phyloP scores from a whole-genome alignment of 2,797 vertebrate genomes.

The Rousettus madagascariensis region DNA sequence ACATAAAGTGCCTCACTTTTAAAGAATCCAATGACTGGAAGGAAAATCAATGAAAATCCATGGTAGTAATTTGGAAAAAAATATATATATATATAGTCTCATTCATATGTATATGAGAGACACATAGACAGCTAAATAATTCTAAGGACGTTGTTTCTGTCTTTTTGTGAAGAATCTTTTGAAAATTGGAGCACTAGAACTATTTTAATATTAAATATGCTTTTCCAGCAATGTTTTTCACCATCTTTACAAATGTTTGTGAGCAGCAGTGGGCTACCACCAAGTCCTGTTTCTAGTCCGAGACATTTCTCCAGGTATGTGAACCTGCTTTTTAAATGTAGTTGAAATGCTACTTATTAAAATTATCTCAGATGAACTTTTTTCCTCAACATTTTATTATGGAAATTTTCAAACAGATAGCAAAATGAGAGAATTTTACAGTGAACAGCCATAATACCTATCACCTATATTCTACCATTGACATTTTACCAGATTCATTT shows the following conservation, averaged over 20 bases:
- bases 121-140: constrained; percentile 1
- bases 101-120: background rate
- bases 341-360: background rate
- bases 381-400: background rate
- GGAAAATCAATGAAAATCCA: constrained; percentile 9
- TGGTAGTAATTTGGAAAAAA: constrained; percentile 2
- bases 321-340: constrained; percentile 20
- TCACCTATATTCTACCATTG: background rate
- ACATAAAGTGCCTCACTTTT: background rate
- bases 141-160: constrained; percentile 13
- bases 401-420: background rate
- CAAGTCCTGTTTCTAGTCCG: constrained; percentile 93
- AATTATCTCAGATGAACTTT: constrained; percentile 12
- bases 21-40: background rate
- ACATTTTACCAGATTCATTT: constrained; percentile 23
- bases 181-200: constrained; percentile 19
- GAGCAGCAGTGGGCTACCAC: constrained; percentile 94
- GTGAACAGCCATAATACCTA: background rate
- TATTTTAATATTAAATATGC: constrained; percentile 51
- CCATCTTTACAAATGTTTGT: constrained; percentile 97
- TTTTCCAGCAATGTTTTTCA: constrained; percentile 94
- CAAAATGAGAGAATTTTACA: constrained; percentile 33
- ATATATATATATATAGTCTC: background rate
- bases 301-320: constrained; percentile 93
- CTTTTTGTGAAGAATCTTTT: constrained; percentile 55